Percentiles rank a stretch among this genome's conserved stretches.
Conservation (phyloP, 92 coral and sea anemone genomes). For the Scolanthus callimorphus region DNA sequence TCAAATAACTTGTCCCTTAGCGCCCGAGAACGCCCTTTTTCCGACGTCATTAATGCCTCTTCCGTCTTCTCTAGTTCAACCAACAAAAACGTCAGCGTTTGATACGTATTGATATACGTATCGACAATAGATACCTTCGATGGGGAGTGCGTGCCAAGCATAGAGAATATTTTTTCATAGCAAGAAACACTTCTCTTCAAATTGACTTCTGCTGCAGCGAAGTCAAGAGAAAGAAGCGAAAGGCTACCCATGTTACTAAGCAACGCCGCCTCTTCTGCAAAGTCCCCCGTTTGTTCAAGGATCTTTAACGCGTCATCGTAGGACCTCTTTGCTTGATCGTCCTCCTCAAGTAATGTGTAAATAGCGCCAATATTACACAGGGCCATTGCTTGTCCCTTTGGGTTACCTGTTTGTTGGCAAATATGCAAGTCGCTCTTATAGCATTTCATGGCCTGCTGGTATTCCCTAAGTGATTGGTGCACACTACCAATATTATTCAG, state of each 20-base stretch:
- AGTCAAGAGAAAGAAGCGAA: neutral
- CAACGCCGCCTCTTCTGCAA: neutral
- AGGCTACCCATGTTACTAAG: neutral
- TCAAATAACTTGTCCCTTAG: neutral
- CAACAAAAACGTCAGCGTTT: neutral
- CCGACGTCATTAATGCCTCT: neutral
- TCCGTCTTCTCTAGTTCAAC: neutral
- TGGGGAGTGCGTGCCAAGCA: neutral
- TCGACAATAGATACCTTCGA: neutral
- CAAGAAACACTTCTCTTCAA: neutral
- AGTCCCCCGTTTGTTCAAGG: neutral
- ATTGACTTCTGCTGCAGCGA: neutral
- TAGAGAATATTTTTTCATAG: neutral
- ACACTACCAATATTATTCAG: no score
- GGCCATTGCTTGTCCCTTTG: neutral
- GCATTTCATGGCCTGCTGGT: neutral
- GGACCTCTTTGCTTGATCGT: neutral
- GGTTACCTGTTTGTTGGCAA: neutral
- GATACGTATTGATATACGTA: no score
- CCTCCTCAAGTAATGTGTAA: no score
- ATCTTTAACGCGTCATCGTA: neutral
- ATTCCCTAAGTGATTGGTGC: neutral
- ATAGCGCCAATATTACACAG: neutral
- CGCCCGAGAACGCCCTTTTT: neutral
- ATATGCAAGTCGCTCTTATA: neutral